A percentile compares a stretch with the other conserved stretches of the same genome.
phyloP scores from a whole-genome alignment of 92 coral and sea anemone species.

The Palythoa grandiflora region DNA sequence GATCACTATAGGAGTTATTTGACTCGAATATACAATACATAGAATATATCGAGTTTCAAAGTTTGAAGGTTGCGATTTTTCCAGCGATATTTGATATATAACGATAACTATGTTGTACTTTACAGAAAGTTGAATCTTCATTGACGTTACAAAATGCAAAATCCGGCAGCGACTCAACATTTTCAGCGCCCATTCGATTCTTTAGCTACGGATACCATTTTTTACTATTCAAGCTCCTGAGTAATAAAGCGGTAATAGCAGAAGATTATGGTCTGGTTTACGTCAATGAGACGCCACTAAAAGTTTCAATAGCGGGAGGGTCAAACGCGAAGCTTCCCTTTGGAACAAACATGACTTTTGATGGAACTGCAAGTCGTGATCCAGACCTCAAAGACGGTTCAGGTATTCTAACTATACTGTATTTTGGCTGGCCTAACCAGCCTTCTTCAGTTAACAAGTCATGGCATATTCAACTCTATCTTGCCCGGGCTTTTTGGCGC shows the following conservation, averaged over 20 bases:
- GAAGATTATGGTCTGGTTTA: background rate
- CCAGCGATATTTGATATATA: no score
- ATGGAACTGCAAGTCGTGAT: conserved; percentile 16
- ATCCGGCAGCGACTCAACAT: background rate
- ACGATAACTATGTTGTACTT: no score
- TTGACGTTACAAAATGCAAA: background rate
- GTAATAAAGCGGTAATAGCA: background rate
- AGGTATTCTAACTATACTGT: background rate
- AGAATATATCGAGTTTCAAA: no score
- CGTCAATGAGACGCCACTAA: background rate
- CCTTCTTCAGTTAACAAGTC: background rate
- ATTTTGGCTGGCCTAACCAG: background rate
- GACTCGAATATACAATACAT: no score
- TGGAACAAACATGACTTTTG: conserved; percentile 1
- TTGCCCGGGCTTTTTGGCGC: no score
- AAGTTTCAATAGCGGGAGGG: background rate
- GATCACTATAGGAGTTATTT: no score
- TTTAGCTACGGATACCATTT: background rate
- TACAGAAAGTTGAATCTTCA: background rate
- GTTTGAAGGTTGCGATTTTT: no score
- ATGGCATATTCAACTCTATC: no score
- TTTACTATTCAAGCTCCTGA: background rate
- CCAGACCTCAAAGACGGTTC: conserved; percentile 27
- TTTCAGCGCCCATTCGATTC: background rate
- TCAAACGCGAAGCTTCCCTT: background rate